Evolutionary conservation across 2,888 invertebrate genomes (phyloP), one percentile per base, ranked within the genome.

Genomic region (Drosophila mayaguana): DNA sequence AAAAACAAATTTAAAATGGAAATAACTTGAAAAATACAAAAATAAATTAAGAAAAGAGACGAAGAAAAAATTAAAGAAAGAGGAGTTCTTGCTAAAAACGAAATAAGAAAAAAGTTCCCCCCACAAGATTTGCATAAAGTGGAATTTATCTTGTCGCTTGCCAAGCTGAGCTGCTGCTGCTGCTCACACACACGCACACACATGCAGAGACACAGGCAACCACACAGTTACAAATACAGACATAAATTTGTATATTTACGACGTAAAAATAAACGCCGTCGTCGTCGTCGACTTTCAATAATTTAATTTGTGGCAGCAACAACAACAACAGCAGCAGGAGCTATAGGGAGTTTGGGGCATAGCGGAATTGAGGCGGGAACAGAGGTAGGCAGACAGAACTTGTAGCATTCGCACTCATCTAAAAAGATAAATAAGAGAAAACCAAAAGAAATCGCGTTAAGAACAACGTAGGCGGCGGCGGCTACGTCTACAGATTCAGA

Each of bases 1-100:
- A 85, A 88, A 83, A 89, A 82, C 83, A 80, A 82, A 89, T 85
- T 85, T 88, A 80, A 85, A 89, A 89, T 89, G 88, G 85, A 85
- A 84, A 85, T 84, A 89, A 78, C 74, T 74, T 67, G 51, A 70
- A 50, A 59, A 55, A 55, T 32, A 56, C 18, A 43, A 9, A 43
- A 56, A 60, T 65, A 51, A 54, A 57, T 42, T 72, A 53, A 50
- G 22, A 45, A 36, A 42, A 63, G 54, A 56, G 48, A 36, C 16
- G 16, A 53, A 57, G 38, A 46, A 25, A 34, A 63, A 51, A 62
- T 57, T 42, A 36, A 48, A 45, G 45, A 64, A 66, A 51, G 69
- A 68, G 66, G 63, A 68, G 70, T 71, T 67, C 67, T 66, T 63
- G 71, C 63, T 63, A 63, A 70, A 62, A 42, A 32, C 32, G 18